phyloP scores from a whole-genome alignment of 64 coral and sea anemone species.

The Pocillopora verrucosa region DNA sequence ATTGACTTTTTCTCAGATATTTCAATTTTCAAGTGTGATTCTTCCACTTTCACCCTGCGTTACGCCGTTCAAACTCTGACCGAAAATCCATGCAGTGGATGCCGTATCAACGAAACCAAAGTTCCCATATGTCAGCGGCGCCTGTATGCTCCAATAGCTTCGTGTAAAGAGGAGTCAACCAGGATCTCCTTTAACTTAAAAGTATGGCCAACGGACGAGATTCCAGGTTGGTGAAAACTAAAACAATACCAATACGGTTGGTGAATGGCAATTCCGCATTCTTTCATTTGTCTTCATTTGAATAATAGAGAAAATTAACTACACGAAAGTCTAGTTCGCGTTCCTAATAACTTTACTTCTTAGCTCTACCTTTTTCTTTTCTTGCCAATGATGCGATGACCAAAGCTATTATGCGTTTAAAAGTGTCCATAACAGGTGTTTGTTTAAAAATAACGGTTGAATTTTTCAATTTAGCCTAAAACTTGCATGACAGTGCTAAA shows the following conservation, averaged over 20 bases:
- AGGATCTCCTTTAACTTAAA: conserved; percentile 11
- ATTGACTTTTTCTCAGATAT: background rate
- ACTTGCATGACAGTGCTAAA: no score
- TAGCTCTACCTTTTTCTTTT: no score
- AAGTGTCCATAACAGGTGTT: no score
- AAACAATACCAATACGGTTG: background rate
- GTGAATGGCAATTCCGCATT: no score
- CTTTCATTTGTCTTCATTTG: no score
- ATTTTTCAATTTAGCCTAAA: no score
- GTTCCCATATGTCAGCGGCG: background rate
- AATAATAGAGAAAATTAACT: no score
- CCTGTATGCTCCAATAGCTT: conserved; percentile 8
- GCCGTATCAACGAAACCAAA: background rate
- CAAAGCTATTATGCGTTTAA: no score
- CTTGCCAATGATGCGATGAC: no score
- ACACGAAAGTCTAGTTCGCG: no score
- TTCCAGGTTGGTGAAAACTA: conserved; percentile 7
- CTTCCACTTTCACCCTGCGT: background rate
- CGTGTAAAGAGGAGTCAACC: background rate
- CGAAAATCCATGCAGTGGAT: background rate
- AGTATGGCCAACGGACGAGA: background rate
- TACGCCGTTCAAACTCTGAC: background rate
- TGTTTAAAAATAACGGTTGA: no score
- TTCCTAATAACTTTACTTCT: no score
- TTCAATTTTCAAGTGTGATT: conserved; percentile 1